A percentile compares a stretch with the other conserved stretches of the same genome.
Conservation (phyloP, 2,888 invertebrate species). For the Proisotoma minuta region DNA sequence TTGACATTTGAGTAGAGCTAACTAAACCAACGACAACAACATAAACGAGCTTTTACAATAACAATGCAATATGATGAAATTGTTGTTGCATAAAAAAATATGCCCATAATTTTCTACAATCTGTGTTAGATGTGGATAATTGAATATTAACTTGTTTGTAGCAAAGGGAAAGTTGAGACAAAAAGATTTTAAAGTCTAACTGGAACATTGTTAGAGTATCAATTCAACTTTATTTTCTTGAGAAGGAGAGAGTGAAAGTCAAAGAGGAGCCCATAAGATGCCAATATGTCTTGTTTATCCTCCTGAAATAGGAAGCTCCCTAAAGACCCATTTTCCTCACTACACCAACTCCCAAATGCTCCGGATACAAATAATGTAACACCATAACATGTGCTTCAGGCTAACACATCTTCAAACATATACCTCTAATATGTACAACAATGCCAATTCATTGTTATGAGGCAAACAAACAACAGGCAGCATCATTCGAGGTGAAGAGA, state of each 20-base stretch:
- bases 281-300: slow-evolving; percentile 47
- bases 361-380: slow-evolving; percentile 1
- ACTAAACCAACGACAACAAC: background rate
- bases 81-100: too few relatives aligned
- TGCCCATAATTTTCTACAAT: too few relatives aligned
- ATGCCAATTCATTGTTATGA: slow-evolving; percentile 2
- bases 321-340: slow-evolving; percentile 38
- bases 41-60: too few relatives aligned
- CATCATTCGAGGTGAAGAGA: too few relatives aligned
- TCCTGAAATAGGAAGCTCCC: slow-evolving; percentile 43
- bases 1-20: background rate
- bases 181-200: too few relatives aligned
- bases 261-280: slow-evolving; percentile 23
- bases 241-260: background rate
- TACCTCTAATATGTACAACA: background rate
- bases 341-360: slow-evolving; percentile 3
- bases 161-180: too few relatives aligned
- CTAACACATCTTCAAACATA: background rate
- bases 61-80: too few relatives aligned
- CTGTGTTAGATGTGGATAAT: too few relatives aligned
- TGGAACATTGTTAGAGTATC: too few relatives aligned
- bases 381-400: background rate
- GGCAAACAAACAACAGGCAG: background rate
- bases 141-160: too few relatives aligned
- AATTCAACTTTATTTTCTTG: background rate